Evolutionary conservation across 1,140 invertebrate species (phyloP), one percentile per base, ranked within the genome.

Genomic region (Cotesia chilonis): DNA sequence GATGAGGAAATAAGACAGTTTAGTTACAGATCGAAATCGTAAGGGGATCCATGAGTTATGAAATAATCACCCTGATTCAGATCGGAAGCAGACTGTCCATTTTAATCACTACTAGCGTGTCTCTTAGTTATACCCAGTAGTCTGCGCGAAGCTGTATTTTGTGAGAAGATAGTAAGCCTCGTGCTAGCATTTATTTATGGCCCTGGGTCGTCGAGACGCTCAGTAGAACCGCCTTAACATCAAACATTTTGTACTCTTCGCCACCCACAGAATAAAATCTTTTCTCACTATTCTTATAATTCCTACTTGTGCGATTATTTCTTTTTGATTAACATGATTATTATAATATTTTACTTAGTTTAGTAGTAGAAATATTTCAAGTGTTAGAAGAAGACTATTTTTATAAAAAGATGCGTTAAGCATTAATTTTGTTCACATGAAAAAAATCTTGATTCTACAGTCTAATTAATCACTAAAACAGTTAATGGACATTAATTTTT

Each of bases 241-340:
- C 68, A 61, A 74, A 65, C 69, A 52, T 37, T 74, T 76, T 76
- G 72, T 71, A 73, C 75, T 73, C 12, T 75, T 59, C 17, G 54
- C 71, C 72, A 76, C 71, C 75, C 75, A 73, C 72, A 69, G 66
- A 76, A 76, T 76, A 68, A 76, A 76, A 72, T 73, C 69, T 69
- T 76, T 47, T 63, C 60, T 28, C 38, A 61, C 54, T 10, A 17
- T 9, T 60, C 55, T 36, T 7, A 41, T 10, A 10, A 59, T 60
- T 41, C 59, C 41, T 1, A 7, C 2, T 47, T 47, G 2, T 47
- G 28, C 28, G 41, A 47, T 47, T 6, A 47, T 47, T 47, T 47
- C 4, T 47, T 47, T 47, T 47, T 9, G 5, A 47, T 9, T 5
- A 47, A 7, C 5, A 47, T 47, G 1, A 47, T 47, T 3, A 47